phyloP scores from a whole-genome alignment of 2,888 invertebrate genomes.

The Apomyelois bistriatella region DNA sequence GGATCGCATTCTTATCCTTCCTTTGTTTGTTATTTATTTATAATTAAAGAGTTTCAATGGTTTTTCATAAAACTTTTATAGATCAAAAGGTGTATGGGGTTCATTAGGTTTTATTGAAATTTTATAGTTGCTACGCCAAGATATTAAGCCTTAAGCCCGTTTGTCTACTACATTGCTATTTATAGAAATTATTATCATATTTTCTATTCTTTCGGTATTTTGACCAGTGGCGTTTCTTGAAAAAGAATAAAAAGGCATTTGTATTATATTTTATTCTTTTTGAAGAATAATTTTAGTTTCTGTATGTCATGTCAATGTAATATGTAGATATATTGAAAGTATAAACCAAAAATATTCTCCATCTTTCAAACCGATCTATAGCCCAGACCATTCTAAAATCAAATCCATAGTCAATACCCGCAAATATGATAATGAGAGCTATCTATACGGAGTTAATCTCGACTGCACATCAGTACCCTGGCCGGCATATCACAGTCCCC shows the following conservation, averaged over 20 bases:
- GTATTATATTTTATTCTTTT: no score
- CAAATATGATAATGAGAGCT: conserved; percentile 54
- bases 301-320: no score
- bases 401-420: conserved; percentile 21
- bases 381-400: conserved; percentile 17
- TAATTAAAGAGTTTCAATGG: not conserved
- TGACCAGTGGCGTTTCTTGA: no score
- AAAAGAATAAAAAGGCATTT: no score
- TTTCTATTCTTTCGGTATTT: no score
- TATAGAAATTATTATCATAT: no score
- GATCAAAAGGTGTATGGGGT: not conserved
- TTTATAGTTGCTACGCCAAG: no score
- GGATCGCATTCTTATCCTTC: not conserved
- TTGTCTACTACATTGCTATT: no score
- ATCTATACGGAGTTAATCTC: conserved; percentile 47
- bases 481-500: conserved; percentile 33
- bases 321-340: no score
- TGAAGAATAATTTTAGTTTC: no score
- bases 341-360: no score
- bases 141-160: no score
- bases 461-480: conserved; percentile 44
- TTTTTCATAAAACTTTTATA: conserved; percentile 5
- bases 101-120: not conserved
- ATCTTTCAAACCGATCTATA: not conserved
- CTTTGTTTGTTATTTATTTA: conserved; percentile 2